Conservation (phyloP, 2,888 invertebrate species). For the Hirtodrosophila histrioides region DNA sequence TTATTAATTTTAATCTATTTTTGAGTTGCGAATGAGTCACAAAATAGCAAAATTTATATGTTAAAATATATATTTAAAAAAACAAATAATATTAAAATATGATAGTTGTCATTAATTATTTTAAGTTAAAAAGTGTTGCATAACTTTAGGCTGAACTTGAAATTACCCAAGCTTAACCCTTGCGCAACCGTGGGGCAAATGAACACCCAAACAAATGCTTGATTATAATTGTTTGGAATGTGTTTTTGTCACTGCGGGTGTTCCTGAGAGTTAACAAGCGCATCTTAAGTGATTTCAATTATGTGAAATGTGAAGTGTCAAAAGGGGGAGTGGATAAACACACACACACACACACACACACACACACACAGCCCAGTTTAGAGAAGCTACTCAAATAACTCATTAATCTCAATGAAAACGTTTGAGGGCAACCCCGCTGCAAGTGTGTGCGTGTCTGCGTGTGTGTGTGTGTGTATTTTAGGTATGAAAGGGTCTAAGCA, state of each 20-base stretch:
- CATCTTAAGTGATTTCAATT: conserved; percentile 67
- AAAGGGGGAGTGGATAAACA: conserved; percentile 9
- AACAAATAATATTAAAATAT: neutral
- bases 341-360: neutral
- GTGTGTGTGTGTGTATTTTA: too few relatives aligned
- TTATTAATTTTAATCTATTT: conserved; percentile 22
- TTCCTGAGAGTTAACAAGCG: conserved; percentile 37
- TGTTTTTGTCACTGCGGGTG: conserved; percentile 34
- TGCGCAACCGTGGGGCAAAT: conserved; percentile 1
- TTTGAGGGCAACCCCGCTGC: too few relatives aligned
- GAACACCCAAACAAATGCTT: neutral
- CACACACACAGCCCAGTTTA: neutral
- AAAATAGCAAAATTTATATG: conserved; percentile 11
- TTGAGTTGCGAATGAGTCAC: too few relatives aligned
- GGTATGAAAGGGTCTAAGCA: too few relatives aligned
- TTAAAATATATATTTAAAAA: neutral
- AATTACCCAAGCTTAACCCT: conserved; percentile 25
- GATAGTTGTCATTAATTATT: conserved; percentile 5
- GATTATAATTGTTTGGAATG: conserved; percentile 17
- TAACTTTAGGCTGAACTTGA: conserved; percentile 48
- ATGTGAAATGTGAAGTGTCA: conserved; percentile 39
- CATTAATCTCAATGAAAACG: conserved; percentile 71
- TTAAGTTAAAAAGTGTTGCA: conserved; percentile 43
- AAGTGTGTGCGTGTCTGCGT: too few relatives aligned
- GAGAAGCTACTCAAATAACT: conserved; percentile 48